These are phyloP conservation scores for Epinephelus lanceolatus DNA, from an alignment of 2,113 vertebrate species.

Conservation along the genomic window DNA sequence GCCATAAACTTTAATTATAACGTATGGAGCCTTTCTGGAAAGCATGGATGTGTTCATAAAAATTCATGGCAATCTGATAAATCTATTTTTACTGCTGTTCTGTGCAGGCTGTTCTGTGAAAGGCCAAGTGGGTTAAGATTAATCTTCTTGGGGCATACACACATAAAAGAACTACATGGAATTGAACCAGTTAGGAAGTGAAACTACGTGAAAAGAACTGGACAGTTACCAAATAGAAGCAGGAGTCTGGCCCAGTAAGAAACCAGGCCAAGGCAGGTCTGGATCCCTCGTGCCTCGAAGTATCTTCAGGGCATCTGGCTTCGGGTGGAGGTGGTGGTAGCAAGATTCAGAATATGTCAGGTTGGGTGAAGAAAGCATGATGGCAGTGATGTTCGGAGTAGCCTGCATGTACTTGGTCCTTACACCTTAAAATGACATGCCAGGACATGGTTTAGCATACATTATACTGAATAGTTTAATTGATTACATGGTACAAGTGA, in stretches of 20 bases:
- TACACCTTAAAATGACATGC: constrained; percentile 78
- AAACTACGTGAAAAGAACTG: neutral
- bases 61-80: neutral
- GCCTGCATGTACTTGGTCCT: constrained; percentile 93
- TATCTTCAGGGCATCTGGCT: constrained; percentile 90
- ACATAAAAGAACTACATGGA: neutral
- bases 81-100: neutral
- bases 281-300: constrained; percentile 90
- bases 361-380: constrained; percentile 89
- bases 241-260: constrained; percentile 94
- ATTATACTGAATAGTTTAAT: neutral
- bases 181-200: neutral
- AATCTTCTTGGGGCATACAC: neutral
- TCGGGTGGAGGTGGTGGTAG: constrained; percentile 87
- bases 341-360: constrained; percentile 90
- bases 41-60: too few relatives aligned
- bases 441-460: neutral
- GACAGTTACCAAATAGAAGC: constrained; percentile 92
- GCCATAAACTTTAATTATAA: neutral
- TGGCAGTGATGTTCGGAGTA: constrained; percentile 90
- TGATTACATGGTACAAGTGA: neutral
- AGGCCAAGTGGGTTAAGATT: neutral
- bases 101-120: neutral
- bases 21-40: neutral
- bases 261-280: constrained; percentile 96